Base-by-base conservation (phyloP, 30 jellyfish, hydroid and myxozoan genomes). In the Aurelia aurita complex sp. Pacific region DNA sequence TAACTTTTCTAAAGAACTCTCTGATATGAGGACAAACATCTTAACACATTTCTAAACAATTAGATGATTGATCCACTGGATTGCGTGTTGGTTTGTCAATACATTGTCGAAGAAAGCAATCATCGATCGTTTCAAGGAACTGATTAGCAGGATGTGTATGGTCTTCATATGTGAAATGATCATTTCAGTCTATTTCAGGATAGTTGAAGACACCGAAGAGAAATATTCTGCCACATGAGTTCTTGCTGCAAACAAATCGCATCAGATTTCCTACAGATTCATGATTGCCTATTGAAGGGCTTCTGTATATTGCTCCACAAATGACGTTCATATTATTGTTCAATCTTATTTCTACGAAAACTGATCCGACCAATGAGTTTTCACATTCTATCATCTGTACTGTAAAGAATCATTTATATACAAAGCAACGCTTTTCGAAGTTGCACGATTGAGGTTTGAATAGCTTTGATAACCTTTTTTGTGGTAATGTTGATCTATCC, bases 271-370 rank as follows among this genome's bases (percentile, higher is more conserved):
- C 46, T 50, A 72, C 16, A 40, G 82, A 57, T 72, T 36, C 67
- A 40, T 72, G 82, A 35, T 72, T 72, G 23, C 46, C 68, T n/a
- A 13, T 40, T 38, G 82, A 72, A 50, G 82, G 82, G 33, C 80
- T 72, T 72, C 68, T 38, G 82, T 72, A 72, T 36, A 72, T 50
- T 7, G 36, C 82, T 50, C 82, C 82, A 72, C 82, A 38, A 50
- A 72, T 72, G 66, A 72, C 46, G 38, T 72, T 72, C 82, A 35
- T 67, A 36, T 72, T 72, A 72, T 72, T 72, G 34, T 13, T 35
- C 33, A 72, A 12, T 61, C 15, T 36, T 72, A 72, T 43, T 72
- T 72, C 68, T 36, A 72, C 68, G 42, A 72, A 72, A 72, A 72
- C 69, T 72, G 29, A 23, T 23, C 29, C 68, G 67, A 72, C 19